Evolutionary conservation across 92 coral and sea anemone genomes (phyloP).

Genomic region (Blastomussa wellsi): DNA sequence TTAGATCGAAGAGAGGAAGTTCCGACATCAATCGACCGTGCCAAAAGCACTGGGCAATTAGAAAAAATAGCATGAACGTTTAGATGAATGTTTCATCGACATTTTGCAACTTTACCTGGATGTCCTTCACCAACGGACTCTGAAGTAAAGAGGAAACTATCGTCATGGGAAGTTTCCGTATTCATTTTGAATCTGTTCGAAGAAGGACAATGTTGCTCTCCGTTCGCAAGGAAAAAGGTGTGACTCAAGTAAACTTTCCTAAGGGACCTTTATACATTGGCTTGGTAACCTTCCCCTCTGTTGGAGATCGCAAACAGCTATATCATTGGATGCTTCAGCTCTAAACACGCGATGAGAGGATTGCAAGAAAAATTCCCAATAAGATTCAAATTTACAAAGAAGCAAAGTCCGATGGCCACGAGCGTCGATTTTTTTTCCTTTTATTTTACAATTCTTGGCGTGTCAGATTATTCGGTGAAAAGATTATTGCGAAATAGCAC

Average conservation of each 20-base stretch:
- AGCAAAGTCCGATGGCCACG: no score
- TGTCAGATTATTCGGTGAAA: not conserved
- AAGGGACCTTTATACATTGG: not conserved
- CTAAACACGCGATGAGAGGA: not conserved
- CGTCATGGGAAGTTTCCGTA: conserved; percentile 73
- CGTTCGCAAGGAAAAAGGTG: not conserved
- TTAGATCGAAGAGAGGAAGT: conserved; percentile 45
- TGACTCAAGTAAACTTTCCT: conserved; percentile 26
- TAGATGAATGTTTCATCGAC: not conserved
- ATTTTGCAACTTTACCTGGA: conserved; percentile 73
- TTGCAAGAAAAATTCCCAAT: conserved; percentile 1
- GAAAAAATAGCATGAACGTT: not conserved
- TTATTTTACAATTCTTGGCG: no score
- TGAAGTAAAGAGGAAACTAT: conserved; percentile 88
- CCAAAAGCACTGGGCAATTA: not conserved
- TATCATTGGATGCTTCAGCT: not conserved
- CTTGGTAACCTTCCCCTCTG: not conserved
- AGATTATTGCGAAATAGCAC: not conserved
- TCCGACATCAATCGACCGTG: conserved; percentile 1
- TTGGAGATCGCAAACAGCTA: not conserved
- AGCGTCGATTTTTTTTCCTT: no score
- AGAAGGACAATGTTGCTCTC: conserved; percentile 3
- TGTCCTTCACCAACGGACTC: conserved; percentile 99
- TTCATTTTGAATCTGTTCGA: conserved; percentile 75
- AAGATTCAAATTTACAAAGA: not conserved